phyloP scores from a whole-genome alignment of 2,113 vertebrate genomes.

The Ursus arctos region DNA sequence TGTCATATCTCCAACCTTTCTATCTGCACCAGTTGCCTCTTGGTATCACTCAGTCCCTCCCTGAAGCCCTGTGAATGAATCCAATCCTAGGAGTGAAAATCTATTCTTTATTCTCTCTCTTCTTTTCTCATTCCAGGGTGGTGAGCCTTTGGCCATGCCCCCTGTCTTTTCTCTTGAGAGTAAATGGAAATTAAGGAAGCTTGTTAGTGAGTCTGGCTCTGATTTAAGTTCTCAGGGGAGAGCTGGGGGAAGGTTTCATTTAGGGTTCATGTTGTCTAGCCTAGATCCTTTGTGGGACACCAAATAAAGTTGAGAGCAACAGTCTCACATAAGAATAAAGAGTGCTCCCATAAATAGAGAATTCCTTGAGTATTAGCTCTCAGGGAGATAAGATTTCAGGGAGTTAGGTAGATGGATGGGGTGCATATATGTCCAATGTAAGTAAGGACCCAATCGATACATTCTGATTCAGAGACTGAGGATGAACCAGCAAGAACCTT shows the following conservation, averaged over 20 bases:
- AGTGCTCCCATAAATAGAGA: neutral
- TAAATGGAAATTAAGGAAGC: neutral
- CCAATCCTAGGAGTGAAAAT: neutral
- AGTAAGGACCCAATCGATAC: neutral
- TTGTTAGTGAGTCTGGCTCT: neutral
- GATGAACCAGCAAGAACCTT: neutral
- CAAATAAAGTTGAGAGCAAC: neutral
- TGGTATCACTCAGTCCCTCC: neutral
- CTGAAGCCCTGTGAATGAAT: neutral
- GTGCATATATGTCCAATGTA: neutral
- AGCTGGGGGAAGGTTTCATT: neutral
- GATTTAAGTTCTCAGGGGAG: neutral
- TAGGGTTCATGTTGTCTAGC: neutral
- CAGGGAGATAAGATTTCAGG: neutral
- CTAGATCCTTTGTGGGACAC: neutral
- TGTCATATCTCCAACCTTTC: neutral
- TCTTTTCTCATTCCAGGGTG: neutral
- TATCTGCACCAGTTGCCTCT: neutral
- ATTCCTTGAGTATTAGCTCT: neutral
- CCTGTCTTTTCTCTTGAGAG: neutral
- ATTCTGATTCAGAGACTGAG: neutral
- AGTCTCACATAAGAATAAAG: neutral
- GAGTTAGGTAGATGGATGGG: neutral
- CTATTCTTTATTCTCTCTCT: neutral
- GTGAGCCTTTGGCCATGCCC: neutral